phyloP scores from a whole-genome alignment of 2,113 vertebrate species.

The Alces alces region DNA sequence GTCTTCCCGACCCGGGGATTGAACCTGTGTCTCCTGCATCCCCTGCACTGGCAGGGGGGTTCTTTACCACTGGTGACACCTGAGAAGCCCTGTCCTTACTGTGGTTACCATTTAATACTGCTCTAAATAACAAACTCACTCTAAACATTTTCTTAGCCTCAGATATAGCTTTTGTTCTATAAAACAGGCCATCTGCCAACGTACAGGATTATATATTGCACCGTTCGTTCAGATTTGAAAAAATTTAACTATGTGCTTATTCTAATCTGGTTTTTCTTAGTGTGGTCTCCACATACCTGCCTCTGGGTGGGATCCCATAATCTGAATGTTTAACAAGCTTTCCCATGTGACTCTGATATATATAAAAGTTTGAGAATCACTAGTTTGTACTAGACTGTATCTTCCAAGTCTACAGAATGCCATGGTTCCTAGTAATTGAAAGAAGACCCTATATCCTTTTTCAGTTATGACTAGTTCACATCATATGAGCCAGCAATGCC shows the following conservation, averaged over 20 bases:
- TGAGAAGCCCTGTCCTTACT: background rate
- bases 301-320: background rate
- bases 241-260: background rate
- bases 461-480: background rate
- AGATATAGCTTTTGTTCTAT: background rate
- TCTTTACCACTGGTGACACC: background rate
- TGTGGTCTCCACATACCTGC: background rate
- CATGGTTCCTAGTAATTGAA: background rate
- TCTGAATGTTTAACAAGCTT: background rate
- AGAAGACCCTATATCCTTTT: background rate
- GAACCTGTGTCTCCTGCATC: background rate
- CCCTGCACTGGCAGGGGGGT: background rate
- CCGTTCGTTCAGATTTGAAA: background rate
- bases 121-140: background rate
- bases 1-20: background rate
- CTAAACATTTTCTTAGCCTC: background rate
- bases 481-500: background rate
- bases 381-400: background rate
- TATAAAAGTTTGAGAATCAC: background rate
- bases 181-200: background rate
- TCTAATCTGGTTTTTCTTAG: conserved; percentile 2
- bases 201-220: background rate
- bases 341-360: background rate
- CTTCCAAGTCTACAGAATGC: background rate
- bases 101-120: background rate